These are phyloP conservation scores for Lochmaea crataegi DNA, from an alignment of 2,888 invertebrate genomes.

Conservation along the genomic window DNA sequence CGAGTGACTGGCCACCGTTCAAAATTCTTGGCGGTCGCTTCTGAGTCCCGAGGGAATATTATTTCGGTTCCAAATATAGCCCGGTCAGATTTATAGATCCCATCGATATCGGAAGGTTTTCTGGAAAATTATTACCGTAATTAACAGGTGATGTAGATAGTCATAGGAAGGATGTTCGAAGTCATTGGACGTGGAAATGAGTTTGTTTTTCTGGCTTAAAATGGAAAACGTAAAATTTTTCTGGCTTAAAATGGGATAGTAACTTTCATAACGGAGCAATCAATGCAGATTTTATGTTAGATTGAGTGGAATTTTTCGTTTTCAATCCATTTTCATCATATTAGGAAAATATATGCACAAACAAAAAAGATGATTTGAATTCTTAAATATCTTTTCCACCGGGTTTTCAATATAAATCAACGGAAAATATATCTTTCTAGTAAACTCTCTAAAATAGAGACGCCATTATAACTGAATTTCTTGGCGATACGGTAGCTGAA, in stretches of 20 bases:
- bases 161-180: background rate
- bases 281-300: too few species aligned
- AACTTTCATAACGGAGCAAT: too few species aligned
- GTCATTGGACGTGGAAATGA: background rate
- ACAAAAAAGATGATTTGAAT: too few species aligned
- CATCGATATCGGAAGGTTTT: background rate
- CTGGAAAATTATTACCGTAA: background rate
- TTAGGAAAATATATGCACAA: too few species aligned
- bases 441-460: background rate
- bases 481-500: background rate
- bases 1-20: constrained; percentile 29
- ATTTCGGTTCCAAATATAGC: background rate
- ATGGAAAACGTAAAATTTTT: too few species aligned
- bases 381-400: too few species aligned
- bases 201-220: too few species aligned
- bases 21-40: constrained; percentile 28
- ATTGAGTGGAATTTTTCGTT: too few species aligned
- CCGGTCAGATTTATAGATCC: background rate
- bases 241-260: too few species aligned
- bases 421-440: too few species aligned
- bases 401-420: too few species aligned
- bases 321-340: too few species aligned
- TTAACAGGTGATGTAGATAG: background rate
- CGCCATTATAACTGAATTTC: background rate
- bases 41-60: constrained; percentile 7